These are phyloP conservation scores for Gortyna flavago DNA, from an alignment of 2,888 invertebrate genomes.

Conservation along the genomic window DNA sequence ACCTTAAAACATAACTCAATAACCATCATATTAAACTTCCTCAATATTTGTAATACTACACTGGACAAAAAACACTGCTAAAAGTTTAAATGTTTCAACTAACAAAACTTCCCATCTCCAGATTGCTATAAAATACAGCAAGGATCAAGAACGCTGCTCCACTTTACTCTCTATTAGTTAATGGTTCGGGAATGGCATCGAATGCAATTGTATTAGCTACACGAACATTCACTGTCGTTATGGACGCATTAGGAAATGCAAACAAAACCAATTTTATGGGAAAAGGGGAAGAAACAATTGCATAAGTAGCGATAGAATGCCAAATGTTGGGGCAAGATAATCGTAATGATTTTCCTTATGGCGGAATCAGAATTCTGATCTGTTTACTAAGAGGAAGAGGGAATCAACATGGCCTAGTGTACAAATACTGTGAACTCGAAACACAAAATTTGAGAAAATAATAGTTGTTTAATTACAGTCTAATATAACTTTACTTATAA, in stretches of 20 bases:
- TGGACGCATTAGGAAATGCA: slow-evolving; percentile 56
- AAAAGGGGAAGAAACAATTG: slow-evolving; percentile 46
- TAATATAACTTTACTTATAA: no score
- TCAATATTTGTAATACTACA: neutral
- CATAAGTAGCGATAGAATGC: slow-evolving; percentile 47
- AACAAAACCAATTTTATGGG: slow-evolving; percentile 59
- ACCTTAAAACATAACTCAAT: no score
- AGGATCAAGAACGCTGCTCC: slow-evolving; percentile 27
- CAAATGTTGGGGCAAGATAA: slow-evolving; percentile 39
- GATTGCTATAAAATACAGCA: slow-evolving; percentile 40
- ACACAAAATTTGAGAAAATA: neutral
- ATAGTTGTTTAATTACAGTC: neutral
- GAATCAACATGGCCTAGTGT: neutral
- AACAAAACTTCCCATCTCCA: slow-evolving; percentile 12
- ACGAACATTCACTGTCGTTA: slow-evolving; percentile 46
- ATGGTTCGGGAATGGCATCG: slow-evolving; percentile 43
- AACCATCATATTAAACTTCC: neutral
- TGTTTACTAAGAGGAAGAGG: slow-evolving; percentile 12
- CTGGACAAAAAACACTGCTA: neutral
- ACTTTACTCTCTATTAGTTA: slow-evolving; percentile 57
- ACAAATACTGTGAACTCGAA: neutral
- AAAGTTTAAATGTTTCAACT: slow-evolving; percentile 1
- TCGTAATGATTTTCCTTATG: slow-evolving; percentile 45
- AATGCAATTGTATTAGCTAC: slow-evolving; percentile 56
- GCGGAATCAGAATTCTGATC: slow-evolving; percentile 33